Base-by-base conservation (phyloP, 2,888 invertebrate genomes). In the Scaptomyza tumidula region DNA sequence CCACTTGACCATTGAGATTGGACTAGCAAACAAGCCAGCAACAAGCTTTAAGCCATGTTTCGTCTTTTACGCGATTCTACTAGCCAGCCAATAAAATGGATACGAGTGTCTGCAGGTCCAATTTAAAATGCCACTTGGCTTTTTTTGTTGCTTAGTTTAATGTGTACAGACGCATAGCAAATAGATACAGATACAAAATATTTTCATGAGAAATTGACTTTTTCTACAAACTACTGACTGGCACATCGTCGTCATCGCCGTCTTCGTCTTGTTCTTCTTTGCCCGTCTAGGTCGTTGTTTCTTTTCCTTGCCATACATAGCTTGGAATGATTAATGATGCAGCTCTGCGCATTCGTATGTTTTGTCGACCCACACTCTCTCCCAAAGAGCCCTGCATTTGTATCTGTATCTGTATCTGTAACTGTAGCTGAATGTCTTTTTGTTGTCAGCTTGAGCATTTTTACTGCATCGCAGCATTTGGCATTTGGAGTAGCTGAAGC, bases 161-260 rank as follows among this genome's bases (percentile, higher is more conserved):
- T 55, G 60, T 59, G 41, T 41, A 1, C 3, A 64, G 78, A 69
- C 77, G 77, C 80, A 88, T 83, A 83, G 80, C 83, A 84, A 80
- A 75, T 80, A 76, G 78, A 83, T 78, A 80, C 79, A 81, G 70
- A 81, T 80, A 83, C 80, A 79, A 79, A 87, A 90, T 80, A 84
- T 89, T 90, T 89, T 82, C 87, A 90, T 89, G 89, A 90, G 90
- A 90, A 90, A 90, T 90, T 86, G 89, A 86, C 88, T 90, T 87
- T 88, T 89, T 89, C 80, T 41, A 41, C 41, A 10, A 41, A 41
- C 41, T 41, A 41, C 41, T 41, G 71, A 70, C 72, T 45, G 63
- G 71, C 62, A 63, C 76, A 63, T 54, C 73, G 57, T 44, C 75
- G 60, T 66, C 75, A 67, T 67, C 75, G 68, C 65, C 74, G 71